Conservation (phyloP, 2,113 vertebrate genomes). For the Scalopus aquaticus region DNA sequence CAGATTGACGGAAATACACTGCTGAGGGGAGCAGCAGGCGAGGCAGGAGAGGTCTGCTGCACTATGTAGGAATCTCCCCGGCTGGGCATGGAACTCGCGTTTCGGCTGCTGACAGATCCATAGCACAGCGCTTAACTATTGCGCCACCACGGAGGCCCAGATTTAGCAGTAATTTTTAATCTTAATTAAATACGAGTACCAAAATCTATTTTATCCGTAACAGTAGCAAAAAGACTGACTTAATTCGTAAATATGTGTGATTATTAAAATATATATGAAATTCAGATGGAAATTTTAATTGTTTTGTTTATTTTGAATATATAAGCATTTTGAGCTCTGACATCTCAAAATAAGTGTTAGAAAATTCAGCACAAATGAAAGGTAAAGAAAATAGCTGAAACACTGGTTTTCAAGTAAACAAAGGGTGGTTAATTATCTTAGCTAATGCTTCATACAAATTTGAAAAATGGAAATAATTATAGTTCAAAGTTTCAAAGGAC, state of each 20-base stretch:
- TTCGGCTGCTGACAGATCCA: no score
- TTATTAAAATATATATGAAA: not conserved
- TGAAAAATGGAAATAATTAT: not conserved
- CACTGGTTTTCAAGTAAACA: not conserved
- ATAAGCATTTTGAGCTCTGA: not conserved
- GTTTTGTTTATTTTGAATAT: constrained; percentile 1
- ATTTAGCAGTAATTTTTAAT: constrained; percentile 12
- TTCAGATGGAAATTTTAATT: constrained; percentile 8
- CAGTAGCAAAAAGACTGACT: not conserved
- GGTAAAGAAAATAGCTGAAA: not conserved
- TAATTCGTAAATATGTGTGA: constrained; percentile 17
- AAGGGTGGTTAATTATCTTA: not conserved
- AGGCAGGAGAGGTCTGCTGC: no score
- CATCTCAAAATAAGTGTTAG: not conserved
- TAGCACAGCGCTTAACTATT: no score
- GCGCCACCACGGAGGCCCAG: not conserved
- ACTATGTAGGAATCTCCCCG: no score
- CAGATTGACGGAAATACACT: no score
- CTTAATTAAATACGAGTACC: constrained; percentile 61
- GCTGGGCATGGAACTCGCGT: no score
- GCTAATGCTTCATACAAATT: not conserved
- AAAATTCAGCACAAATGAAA: not conserved
- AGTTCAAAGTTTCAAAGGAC: not conserved
- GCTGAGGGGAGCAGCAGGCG: no score
- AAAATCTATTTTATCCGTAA: constrained; percentile 40